Evolutionary conservation across 2,888 invertebrate species (phyloP), one percentile per base, ranked within the genome.

Genomic region (Troides helena): DNA sequence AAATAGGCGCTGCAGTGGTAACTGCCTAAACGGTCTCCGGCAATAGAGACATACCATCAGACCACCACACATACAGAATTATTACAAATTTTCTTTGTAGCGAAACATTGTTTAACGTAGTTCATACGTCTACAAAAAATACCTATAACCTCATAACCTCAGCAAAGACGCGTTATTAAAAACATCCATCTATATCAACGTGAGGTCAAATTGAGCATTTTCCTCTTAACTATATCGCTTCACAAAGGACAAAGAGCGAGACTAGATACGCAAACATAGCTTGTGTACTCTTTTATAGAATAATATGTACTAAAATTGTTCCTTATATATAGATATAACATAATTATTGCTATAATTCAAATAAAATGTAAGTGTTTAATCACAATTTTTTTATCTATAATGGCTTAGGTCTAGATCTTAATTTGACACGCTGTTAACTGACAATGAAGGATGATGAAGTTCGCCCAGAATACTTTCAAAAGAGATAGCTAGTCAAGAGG

Each of bases 161-260:
- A 36, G 14, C 25, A 36, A 36, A 60, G 18, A 60, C 25, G 36
- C 60, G 14, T 60, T 59, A 30, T 25, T 23, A 60, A 36, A 10
- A 60, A 60, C 36, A 23, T 60, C 30, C 60, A 60, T 60, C 60
- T 60, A 36, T 36, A 60, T 36, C 17, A 14, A 30, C 18, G 60
- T 60, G 60, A 36, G 25, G 18, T 17, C 60, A 60, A 60, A 60
- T 60, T 60, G 60, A 60, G 36, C 36, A 60, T 60, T 60, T 30
- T 25, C 58, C 58, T 25, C n/a, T 58, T 58, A 58, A 23, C 58
- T n/a, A 58, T 58, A 58, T 58, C 58, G 58, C 58, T 58, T 23
- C 25, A 58, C 58, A 58, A 25, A 23, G 17, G 58, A 14, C 58
- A 58, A 25, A 58, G 58, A 25, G n/a, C 58, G 21, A 25, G 58